Base-by-base conservation (phyloP, 2,113 vertebrate species). In the Pycnonotus jocosus region DNA sequence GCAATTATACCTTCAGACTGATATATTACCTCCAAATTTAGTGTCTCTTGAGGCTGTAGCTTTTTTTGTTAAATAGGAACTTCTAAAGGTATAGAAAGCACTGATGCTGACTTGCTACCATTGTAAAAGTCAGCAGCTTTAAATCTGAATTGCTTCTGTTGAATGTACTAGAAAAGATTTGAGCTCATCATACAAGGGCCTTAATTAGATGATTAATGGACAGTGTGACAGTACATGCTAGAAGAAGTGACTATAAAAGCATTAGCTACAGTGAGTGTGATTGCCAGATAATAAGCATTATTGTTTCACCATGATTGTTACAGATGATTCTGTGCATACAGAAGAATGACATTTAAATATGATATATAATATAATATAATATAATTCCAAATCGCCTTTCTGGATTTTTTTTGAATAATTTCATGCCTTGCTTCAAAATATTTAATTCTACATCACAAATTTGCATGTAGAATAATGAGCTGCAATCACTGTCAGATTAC, bases 121-220 rank as follows among this genome's bases (percentile, higher is more conserved):
- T 81, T 51, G 22, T 77, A 35, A 60, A 95, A 94, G 33, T 37
- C 50, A 90, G 27, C 12, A 70, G 65, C 88, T 83, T 92, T 62
- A 94, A 86, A 88, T 92, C 58, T 90, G 51, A 88, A 64, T 84
- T 81, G 60, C 31, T 92, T 94, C 62, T 78, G 33, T 71, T 88
- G 81, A 78, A 72, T 30, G 42, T 85, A 33, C 66, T 65, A 90
- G 71, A 76, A 81, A 88, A 77, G 28, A 95, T 66, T 92, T 90
- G 68, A 71, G 57, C 79, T 92, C 12, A n/a, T 94, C 95, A 50
- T 70, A 86, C 9, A 31, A 64, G 64, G 94, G 25, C 35, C 42
- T 86, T 93, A 96, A 90, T 96, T 86, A 60, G 60, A 30, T 88
- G 90, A 86, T 93, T 92, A 97, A 94, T 90, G 94, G 95, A 71